These are phyloP conservation scores for Gymnothorax javanicus DNA, from an alignment of 2,797 vertebrate genomes.

Conservation along the genomic window DNA sequence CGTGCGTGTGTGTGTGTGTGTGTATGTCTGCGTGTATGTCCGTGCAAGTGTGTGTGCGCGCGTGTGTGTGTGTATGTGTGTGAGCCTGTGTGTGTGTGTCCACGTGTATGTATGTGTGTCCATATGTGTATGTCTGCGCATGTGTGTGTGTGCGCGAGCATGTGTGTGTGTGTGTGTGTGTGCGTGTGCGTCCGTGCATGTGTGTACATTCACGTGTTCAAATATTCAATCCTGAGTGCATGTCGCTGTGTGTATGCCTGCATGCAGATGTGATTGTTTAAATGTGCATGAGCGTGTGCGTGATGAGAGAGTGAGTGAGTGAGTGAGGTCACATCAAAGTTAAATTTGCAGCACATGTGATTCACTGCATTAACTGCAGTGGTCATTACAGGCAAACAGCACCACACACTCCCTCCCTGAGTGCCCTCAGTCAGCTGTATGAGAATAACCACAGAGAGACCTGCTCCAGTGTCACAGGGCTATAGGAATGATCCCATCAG, in stretches of 20 bases:
- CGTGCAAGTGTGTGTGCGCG: constrained; percentile 27
- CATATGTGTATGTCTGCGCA: constrained; percentile 29
- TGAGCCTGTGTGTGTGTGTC: constrained; percentile 22
- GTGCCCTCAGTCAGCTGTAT: not conserved
- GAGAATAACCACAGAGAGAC: not conserved
- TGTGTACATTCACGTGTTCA: not conserved
- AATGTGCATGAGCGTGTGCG: not conserved
- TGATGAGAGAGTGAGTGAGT: too few relatives aligned
- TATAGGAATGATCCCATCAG: not conserved
- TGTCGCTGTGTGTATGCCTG: not conserved
- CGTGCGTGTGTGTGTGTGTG: constrained; percentile 20
- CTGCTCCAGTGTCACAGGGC: not conserved
- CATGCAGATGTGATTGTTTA: constrained; percentile 36
- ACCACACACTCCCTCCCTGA: not conserved
- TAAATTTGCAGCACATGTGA: not conserved
- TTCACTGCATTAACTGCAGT: not conserved
- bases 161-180: constrained; percentile 38
- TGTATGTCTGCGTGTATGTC: not conserved
- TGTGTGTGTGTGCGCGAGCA: constrained; percentile 15
- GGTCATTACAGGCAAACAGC: not conserved
- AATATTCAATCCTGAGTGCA: not conserved
- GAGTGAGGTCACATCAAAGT: too few relatives aligned
- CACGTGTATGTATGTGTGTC: constrained; percentile 34
- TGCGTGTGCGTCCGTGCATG: constrained; percentile 29
- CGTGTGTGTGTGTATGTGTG: constrained; percentile 27